Percentiles rank a stretch among this genome's conserved stretches.
These are phyloP conservation scores for Pseudomugil tenellus DNA, from an alignment of 2,797 vertebrate species.

Conservation along the genomic window DNA sequence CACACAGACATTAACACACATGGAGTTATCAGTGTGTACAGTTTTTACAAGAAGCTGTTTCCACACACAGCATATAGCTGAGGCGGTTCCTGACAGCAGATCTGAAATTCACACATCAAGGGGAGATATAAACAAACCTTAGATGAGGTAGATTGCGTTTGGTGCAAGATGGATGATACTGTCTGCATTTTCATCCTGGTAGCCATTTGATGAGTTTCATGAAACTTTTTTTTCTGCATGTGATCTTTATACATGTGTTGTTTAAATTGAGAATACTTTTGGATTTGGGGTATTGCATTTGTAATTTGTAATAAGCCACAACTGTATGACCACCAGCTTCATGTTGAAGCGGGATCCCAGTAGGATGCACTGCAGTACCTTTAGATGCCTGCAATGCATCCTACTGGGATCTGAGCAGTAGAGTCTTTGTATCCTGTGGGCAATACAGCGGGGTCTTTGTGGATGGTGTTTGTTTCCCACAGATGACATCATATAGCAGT, in stretches of 20 bases:
- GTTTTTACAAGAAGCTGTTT: conserved; percentile 27
- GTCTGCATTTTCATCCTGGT: neutral
- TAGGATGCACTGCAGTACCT: neutral
- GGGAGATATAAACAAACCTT: conserved; percentile 34
- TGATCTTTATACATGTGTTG: neutral
- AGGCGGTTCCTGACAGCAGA: conserved; percentile 66
- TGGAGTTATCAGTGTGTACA: conserved; percentile 31
- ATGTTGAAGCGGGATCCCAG: neutral
- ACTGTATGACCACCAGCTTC: neutral
- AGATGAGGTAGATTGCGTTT: neutral
- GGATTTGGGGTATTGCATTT: neutral
- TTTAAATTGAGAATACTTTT: neutral
- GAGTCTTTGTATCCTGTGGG: neutral
- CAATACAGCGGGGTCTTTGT: neutral
- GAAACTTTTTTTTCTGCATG: neutral
- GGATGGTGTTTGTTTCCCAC: neutral
- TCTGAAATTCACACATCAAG: conserved; percentile 47
- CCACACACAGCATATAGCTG: conserved; percentile 37
- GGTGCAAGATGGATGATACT: neutral
- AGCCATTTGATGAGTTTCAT: neutral
- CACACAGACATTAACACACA: conserved; percentile 22
- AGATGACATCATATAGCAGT: neutral
- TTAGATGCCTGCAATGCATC: neutral
- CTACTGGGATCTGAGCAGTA: neutral
- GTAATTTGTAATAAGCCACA: too few relatives aligned